Evolutionary conservation across 1,140 invertebrate genomes (phyloP).

Genomic region (Metaphire vulgaris): DNA sequence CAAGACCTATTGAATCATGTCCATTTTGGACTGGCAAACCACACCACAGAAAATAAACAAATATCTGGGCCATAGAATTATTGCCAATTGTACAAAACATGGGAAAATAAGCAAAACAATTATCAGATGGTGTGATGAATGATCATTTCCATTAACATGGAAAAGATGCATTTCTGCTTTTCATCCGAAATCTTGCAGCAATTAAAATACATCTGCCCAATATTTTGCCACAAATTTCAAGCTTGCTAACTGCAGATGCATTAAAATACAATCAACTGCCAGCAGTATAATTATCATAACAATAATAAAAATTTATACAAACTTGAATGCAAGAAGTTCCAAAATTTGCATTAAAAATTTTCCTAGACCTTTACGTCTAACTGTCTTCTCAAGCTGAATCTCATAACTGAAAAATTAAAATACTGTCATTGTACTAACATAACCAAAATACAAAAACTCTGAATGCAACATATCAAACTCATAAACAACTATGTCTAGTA

Average conservation of each 20-base stretch:
- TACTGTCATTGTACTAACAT: no score
- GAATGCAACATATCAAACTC: no score
- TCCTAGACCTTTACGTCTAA: constrained; percentile 67
- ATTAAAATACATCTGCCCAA: no score
- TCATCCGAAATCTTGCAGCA: no score
- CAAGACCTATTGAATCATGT: neutral
- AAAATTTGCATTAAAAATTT: constrained; percentile 71
- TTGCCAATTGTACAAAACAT: neutral
- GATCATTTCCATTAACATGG: no score
- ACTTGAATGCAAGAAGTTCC: constrained; percentile 64
- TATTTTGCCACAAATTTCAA: no score
- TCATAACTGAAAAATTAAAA: constrained; percentile 68
- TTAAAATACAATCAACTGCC: neutral
- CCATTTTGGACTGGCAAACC: neutral
- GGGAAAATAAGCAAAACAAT: neutral
- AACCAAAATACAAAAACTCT: no score
- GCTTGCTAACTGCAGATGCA: no score
- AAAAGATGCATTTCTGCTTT: no score
- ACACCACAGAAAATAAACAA: neutral
- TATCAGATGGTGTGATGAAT: neutral
- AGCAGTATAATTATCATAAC: neutral
- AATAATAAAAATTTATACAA: constrained; percentile 30
- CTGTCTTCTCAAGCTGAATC: constrained; percentile 64
- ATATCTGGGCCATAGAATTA: neutral
- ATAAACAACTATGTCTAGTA: no score